Conservation (phyloP, 1,140 invertebrate genomes). For the Cydia splendana region DNA sequence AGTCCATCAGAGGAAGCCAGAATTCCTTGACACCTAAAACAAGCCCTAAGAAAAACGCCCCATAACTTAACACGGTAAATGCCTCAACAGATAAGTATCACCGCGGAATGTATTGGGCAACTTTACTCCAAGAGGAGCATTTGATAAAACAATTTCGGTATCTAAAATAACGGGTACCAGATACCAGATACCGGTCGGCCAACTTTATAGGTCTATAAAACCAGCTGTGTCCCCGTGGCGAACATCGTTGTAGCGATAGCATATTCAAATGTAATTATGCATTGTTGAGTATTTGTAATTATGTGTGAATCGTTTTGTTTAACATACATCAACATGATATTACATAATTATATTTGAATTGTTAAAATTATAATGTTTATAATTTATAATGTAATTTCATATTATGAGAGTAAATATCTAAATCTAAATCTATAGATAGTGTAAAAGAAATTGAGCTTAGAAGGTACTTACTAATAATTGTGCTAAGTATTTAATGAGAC, state of each 20-base stretch:
- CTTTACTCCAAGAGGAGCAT: slow-evolving; percentile 15
- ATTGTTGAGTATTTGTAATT: background rate
- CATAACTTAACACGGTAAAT: background rate
- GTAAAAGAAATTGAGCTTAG: no score
- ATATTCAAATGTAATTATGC: slow-evolving; percentile 34
- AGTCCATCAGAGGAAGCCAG: background rate
- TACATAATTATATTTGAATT: no score
- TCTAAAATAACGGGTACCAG: slow-evolving; percentile 56
- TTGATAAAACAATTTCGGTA: slow-evolving; percentile 47
- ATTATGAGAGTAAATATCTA: no score
- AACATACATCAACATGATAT: background rate
- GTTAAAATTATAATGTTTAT: no score
- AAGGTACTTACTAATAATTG: no score
- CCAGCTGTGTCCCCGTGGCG: slow-evolving; percentile 55
- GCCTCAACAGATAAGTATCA: background rate
- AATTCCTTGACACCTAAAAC: background rate
- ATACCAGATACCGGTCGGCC: slow-evolving; percentile 53
- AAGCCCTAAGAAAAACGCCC: background rate
- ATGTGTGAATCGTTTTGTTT: slow-evolving; percentile 33
- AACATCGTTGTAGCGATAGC: slow-evolving; percentile 50
- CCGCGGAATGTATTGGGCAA: slow-evolving; percentile 21
- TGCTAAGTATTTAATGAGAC: no score
- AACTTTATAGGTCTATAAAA: slow-evolving; percentile 65
- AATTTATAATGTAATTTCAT: no score
- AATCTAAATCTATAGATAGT: no score